Base-by-base conservation (phyloP, 2,797 vertebrate species). In the Lepilemur septentrionalis region DNA sequence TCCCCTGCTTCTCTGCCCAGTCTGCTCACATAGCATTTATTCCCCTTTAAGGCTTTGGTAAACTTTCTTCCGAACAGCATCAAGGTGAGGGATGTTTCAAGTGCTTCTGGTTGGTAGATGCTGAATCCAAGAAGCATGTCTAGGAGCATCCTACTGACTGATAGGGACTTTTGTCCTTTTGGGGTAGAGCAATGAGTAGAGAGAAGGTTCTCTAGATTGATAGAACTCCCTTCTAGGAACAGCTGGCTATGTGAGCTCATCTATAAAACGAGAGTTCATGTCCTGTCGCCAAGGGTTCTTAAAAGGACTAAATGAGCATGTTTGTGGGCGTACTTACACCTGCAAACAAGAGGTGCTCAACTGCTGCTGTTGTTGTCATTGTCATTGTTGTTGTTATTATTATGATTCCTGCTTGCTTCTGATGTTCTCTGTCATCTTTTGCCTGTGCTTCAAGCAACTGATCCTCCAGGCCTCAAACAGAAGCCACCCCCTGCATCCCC, bases 291-390 rank as follows among this genome's bases (percentile, higher is more conserved):
- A 28, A 12, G 38, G 3, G n/a, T n/a, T 57, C 76, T 48, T 79
- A n/a, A 50, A n/a, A 38, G n/a, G 32, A 8, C 35, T 50, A 41
- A 52, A 14, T 0, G 9, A 76, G 55, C 52, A 11, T 32, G 20
- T 59, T 30, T 25, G 25, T 52, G n/a, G n/a, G 18, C 61, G 2
- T 1, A 6, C 20, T 12, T 32, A 46, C 41, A 55, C 9, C 38
- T 52, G 18, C 13, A 48, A 1, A 23, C 11, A 32, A 11, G 5
- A n/a, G 28, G 13, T 0, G 13, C 61, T 70, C 55, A 10, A 13
- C 18, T 23, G 32, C 7, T 17, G 15, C 73, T 2, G 9, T 41
- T 3, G 0, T 35, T 15, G 22, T 5, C 0, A 0, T 30, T 32
- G 13, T 13, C 0, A 0, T 41, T 20, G 25, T 81, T 41, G 7